phyloP scores from a whole-genome alignment of 1,140 invertebrate genomes.

The Aphaenogaster rudis region DNA sequence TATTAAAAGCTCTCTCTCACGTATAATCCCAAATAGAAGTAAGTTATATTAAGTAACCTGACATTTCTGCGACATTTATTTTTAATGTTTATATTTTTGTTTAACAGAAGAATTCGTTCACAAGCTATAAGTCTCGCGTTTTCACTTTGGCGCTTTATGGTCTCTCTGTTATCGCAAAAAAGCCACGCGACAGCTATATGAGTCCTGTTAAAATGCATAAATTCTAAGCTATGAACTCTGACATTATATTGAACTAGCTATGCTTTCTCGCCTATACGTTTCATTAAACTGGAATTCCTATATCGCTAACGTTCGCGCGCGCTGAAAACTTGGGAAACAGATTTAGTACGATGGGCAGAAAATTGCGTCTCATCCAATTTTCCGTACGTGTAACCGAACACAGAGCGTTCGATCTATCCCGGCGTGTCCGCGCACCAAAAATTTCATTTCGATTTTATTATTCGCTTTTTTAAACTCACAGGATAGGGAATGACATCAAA shows the following conservation, averaged over 20 bases:
- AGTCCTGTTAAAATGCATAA: constrained; percentile 11
- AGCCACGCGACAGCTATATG: not conserved
- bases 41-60: not conserved
- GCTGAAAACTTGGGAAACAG: constrained; percentile 57
- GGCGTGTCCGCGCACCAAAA: constrained; percentile 39
- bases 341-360: constrained; percentile 55
- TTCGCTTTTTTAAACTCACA: constrained; percentile 56
- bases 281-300: constrained; percentile 49
- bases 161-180: constrained; percentile 6
- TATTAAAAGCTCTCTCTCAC: too few species aligned
- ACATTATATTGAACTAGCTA: constrained; percentile 17
- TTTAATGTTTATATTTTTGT: not conserved
- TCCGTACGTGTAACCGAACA: constrained; percentile 53
- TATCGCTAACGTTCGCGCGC: constrained; percentile 12
- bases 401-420: constrained; percentile 50
- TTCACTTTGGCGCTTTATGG: not conserved
- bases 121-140: not conserved
- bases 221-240: constrained; percentile 33
- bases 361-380: constrained; percentile 61
- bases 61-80: not conserved
- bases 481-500: constrained; percentile 50
- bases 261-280: constrained; percentile 23
- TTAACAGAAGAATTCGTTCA: not conserved
- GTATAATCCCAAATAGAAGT: too few species aligned
- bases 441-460: constrained; percentile 64